Percentiles rank a stretch among this genome's conserved stretches.
Conservation (phyloP, 1,140 invertebrate genomes). For the Nasonia giraulti region DNA sequence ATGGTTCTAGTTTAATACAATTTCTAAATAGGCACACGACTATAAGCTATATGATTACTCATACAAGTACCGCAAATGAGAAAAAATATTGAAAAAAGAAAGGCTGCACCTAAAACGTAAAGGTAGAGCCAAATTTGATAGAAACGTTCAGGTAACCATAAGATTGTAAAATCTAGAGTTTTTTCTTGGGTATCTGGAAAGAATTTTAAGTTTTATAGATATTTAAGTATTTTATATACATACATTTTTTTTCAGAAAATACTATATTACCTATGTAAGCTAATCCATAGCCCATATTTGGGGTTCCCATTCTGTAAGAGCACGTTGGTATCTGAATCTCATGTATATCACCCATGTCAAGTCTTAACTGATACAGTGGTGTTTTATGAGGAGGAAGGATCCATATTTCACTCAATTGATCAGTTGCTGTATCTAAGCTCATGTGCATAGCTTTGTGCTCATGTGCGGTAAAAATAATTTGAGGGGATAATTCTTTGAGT, state of each 20-base stretch:
- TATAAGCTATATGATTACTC: slow-evolving; percentile 61
- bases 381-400: slow-evolving; percentile 72
- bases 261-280: slow-evolving; percentile 84
- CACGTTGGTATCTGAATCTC: slow-evolving; percentile 94
- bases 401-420: slow-evolving; percentile 72
- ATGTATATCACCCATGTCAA: slow-evolving; percentile 77
- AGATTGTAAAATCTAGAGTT: slow-evolving; percentile 69
- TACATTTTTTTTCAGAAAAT: not conserved
- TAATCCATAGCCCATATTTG: slow-evolving; percentile 88
- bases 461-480: slow-evolving; percentile 90
- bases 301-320: slow-evolving; percentile 94
- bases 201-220: slow-evolving; percentile 5
- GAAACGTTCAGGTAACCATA: slow-evolving; percentile 73
- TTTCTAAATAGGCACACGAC: slow-evolving; percentile 58
- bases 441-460: slow-evolving; percentile 83
- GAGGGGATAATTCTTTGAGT: slow-evolving; percentile 80
- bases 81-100: slow-evolving; percentile 58
- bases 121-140: slow-evolving; percentile 66
- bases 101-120: slow-evolving; percentile 56
- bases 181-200: slow-evolving; percentile 73
- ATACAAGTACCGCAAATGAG: slow-evolving; percentile 59
- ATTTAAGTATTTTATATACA: not conserved
- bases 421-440: slow-evolving; percentile 71
- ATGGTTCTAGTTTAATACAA: slow-evolving; percentile 33
- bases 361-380: slow-evolving; percentile 70